These are phyloP conservation scores for Drosophila longiperda DNA, from an alignment of 2,888 invertebrate genomes.

Conservation along the genomic window DNA sequence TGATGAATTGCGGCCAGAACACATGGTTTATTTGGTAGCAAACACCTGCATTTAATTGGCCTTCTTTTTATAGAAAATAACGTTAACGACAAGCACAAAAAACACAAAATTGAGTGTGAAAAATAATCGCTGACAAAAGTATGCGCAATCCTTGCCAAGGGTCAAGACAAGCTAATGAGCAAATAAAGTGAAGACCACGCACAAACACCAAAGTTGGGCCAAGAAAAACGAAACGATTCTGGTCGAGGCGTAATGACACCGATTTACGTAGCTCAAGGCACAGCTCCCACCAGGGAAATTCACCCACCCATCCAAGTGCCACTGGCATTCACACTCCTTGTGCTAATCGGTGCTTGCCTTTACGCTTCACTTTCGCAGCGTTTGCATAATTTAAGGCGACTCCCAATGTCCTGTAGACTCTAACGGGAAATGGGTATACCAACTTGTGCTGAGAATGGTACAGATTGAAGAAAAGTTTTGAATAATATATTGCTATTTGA, in stretches of 20 bases:
- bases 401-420: conserved; percentile 32
- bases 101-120: conserved; percentile 33
- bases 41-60: conserved; percentile 55
- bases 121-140: conserved; percentile 25
- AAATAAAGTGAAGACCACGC: conserved; percentile 32
- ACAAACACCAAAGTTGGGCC: conserved; percentile 1
- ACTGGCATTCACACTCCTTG: conserved; percentile 55
- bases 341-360: conserved; percentile 68
- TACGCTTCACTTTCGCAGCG: conserved; percentile 60
- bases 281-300: background rate
- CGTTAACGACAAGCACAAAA: conserved; percentile 26
- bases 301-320: conserved; percentile 7
- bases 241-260: conserved; percentile 72
- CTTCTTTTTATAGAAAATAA: conserved; percentile 42
- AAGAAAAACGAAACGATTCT: conserved; percentile 56
- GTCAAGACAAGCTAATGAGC: conserved; percentile 54
- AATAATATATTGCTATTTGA: background rate
- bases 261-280: conserved; percentile 69
- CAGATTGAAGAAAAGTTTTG: background rate
- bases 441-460: background rate
- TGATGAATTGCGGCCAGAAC: conserved; percentile 45
- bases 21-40: conserved; percentile 8
- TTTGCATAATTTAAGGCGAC: conserved; percentile 62
- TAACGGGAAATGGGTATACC: background rate
- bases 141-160: conserved; percentile 9